These are phyloP conservation scores for Lemur catta DNA, from an alignment of 2,797 vertebrate genomes.

Conservation along the genomic window DNA sequence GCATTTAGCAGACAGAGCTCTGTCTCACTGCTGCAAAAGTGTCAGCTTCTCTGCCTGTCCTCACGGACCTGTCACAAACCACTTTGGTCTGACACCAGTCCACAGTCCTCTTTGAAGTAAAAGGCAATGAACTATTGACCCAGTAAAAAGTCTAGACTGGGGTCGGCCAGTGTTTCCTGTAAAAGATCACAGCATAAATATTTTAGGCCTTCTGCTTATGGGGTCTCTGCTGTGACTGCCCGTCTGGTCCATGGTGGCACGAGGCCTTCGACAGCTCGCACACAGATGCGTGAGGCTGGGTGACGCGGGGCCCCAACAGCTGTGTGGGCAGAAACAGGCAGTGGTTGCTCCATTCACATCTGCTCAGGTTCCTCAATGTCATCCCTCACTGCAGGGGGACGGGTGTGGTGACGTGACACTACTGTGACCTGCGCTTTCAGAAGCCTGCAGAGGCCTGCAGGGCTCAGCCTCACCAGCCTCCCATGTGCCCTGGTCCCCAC, in stretches of 20 bases:
- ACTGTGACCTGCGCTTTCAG: no score
- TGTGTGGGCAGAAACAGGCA: fast-evolving
- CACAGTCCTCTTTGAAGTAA: background rate
- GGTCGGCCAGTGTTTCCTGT: background rate
- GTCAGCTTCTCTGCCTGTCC: background rate
- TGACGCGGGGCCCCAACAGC: background rate
- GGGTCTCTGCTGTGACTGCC: fast-evolving
- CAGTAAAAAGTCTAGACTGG: background rate
- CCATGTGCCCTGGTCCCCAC: background rate
- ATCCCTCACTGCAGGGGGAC: background rate
- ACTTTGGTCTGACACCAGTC: background rate
- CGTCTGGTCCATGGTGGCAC: background rate
- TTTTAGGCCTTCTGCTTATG: background rate
- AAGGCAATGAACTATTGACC: background rate
- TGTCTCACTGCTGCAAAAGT: background rate
- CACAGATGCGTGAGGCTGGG: no score
- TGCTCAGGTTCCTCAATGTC: no score
- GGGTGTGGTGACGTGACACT: fast-evolving
- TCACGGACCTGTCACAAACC: background rate
- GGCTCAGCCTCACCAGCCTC: background rate
- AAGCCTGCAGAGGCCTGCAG: background rate
- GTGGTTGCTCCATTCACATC: background rate
- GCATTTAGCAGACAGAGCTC: no score
- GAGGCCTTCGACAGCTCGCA: background rate
- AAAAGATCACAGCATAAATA: no score